Base-by-base conservation (phyloP, 2,888 invertebrate genomes). In the Omphaloscelis lunosa region DNA sequence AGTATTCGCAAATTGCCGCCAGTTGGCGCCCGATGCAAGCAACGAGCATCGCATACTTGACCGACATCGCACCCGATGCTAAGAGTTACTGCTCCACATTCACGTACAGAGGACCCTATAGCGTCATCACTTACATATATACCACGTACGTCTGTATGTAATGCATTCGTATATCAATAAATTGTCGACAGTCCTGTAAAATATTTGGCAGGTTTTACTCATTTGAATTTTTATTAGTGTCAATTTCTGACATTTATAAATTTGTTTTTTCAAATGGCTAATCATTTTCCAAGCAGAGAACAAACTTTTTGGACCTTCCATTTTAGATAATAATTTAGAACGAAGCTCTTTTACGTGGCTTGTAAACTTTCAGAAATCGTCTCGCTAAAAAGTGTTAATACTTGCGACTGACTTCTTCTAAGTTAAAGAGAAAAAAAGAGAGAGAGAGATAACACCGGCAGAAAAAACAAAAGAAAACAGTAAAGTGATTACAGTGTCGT, bases 1-100 rank as follows among this genome's bases (percentile, higher is more conserved):
- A 74, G 75, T 65, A 11, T 56, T 63, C 45, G 69, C 71, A 65
- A 80, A 79, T 86, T 78, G 77, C 79, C 63, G 65, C 63, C 75
- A 75, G 79, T 75, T 68, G 41, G 48, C 58, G 58, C 41, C 45
- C 34, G 23, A 51, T 39, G 11, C 69, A 53, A 80, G 72, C 61
- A 34, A 34, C 59, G 29, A 67, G 73, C 70, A n/a, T 39, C 15
- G 78, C 56, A 17, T 58, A 65, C 82, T 81, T 81, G 78, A 78
- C 78, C 78, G 48, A 78, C 27, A 75, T 65, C 58, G 29, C 34
- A 27, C 63, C 45, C 56, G 5, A 39, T 20, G 45, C 53, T 39
- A 27, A 62, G 56, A 82, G 68, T 23, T 39, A 53, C 53, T 45
- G 68, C 63, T 75, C 76, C 34, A 77, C 63, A 53, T 67, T 17